phyloP scores from a whole-genome alignment of 2,888 invertebrate genomes.

The Limnephilus auricula region DNA sequence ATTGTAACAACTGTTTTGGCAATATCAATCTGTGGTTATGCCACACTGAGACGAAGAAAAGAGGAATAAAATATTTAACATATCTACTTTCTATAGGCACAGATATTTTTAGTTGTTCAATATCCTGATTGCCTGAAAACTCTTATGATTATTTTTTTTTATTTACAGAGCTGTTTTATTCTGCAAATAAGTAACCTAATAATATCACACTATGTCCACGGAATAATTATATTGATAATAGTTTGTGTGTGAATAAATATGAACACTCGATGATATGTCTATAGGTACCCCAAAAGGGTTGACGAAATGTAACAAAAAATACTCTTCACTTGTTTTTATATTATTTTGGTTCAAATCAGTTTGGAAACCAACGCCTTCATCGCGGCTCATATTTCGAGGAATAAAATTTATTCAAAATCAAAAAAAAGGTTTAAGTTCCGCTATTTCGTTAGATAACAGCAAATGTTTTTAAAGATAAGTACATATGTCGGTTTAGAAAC shows the following conservation, averaged over 20 bases:
- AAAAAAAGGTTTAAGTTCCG: too few species aligned
- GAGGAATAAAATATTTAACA: slow-evolving; percentile 38
- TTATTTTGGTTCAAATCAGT: not conserved
- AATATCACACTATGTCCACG: not conserved
- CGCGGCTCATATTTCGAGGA: not conserved
- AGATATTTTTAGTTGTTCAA: not conserved
- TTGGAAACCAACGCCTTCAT: not conserved
- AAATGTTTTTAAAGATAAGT: too few species aligned
- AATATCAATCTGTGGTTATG: too few species aligned
- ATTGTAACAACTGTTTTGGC: too few species aligned
- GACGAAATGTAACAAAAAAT: not conserved
- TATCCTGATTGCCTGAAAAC: not conserved
- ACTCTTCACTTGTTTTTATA: too few species aligned
- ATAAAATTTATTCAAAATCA: too few species aligned
- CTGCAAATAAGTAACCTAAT: not conserved
- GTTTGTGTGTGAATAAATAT: not conserved
- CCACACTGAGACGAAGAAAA: not conserved
- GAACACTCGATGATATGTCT: not conserved
- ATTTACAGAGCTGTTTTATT: not conserved
- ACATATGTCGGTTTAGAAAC: not conserved
- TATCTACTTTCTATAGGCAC: not conserved
- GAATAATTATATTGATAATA: not conserved
- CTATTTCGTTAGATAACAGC: too few species aligned
- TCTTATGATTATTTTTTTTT: not conserved
- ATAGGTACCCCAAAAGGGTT: not conserved